These are phyloP conservation scores for Antechinus flavipes DNA, from an alignment of 2,113 vertebrate species.

Conservation along the genomic window DNA sequence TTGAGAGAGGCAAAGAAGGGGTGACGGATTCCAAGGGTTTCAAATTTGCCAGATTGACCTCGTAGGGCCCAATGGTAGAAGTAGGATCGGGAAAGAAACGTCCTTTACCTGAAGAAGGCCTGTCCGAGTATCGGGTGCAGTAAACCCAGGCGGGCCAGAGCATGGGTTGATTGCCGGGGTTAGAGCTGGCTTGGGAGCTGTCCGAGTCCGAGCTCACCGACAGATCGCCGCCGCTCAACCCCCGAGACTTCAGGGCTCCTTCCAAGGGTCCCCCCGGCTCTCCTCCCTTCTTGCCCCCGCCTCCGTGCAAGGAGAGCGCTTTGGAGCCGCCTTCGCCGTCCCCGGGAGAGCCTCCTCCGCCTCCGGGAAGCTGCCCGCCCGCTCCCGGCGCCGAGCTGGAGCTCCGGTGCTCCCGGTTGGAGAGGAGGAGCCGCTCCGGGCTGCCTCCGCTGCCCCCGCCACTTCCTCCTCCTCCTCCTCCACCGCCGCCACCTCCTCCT, in stretches of 20 bases:
- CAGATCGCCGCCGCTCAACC: constrained; percentile 90
- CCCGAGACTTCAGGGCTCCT: constrained; percentile 88
- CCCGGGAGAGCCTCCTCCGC: constrained; percentile 57
- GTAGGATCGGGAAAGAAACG: not conserved
- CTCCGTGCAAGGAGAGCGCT: constrained; percentile 81
- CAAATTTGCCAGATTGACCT: not conserved
- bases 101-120: constrained; percentile 96
- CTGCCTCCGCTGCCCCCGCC: constrained; percentile 33
- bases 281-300: constrained; percentile 87
- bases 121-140: constrained; percentile 98
- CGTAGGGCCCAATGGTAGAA: not conserved
- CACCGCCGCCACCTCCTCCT: not conserved
- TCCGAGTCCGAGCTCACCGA: constrained; percentile 98
- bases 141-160: constrained; percentile 99
- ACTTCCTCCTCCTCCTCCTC: constrained; percentile 64
- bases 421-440: constrained; percentile 81
- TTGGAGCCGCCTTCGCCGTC: constrained; percentile 91
- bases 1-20: not conserved
- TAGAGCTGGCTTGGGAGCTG: constrained; percentile 95
- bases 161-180: constrained; percentile 89
- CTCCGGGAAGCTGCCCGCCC: constrained; percentile 68
- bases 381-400: constrained; percentile 84
- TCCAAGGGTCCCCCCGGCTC: constrained; percentile 84
- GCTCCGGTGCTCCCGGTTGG: constrained; percentile 83
- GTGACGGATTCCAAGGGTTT: not conserved